A percentile compares a stretch with the other conserved stretches of the same genome.
Conservation (phyloP, 2,797 vertebrate genomes). For the Chiloscyllium punctatum region DNA sequence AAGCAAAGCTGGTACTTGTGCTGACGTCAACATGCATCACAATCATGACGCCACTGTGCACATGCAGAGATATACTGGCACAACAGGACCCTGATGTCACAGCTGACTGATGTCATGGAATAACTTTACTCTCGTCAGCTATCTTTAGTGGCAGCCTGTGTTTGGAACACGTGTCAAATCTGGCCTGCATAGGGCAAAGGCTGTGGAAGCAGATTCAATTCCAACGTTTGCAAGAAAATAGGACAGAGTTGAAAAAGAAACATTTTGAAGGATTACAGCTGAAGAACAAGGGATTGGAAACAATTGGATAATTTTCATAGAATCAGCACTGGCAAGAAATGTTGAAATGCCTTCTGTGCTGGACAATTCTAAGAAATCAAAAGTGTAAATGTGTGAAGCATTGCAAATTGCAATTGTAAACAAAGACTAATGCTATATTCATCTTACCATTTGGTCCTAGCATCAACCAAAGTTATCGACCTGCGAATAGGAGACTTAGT, state of each 20-base stretch:
- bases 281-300: not conserved
- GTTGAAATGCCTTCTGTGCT: not conserved
- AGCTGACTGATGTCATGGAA: too few species aligned
- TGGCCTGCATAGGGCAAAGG: not conserved
- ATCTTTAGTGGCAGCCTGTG: too few species aligned
- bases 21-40: too few species aligned
- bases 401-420: not conserved
- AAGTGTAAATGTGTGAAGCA: not conserved
- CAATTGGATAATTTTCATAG: not conserved
- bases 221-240: not conserved
- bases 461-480: too few species aligned
- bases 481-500: too few species aligned
- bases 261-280: not conserved
- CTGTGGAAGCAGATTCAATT: not conserved
- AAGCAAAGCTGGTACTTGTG: too few species aligned
- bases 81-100: too few species aligned
- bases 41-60: too few species aligned
- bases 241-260: not conserved
- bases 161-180: too few species aligned
- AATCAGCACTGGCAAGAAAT: not conserved
- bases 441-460: not conserved
- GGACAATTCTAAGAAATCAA: not conserved
- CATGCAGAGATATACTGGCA: too few species aligned
- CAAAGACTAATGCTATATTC: not conserved
- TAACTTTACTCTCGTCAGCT: too few species aligned